Evolutionary conservation across 2,888 invertebrate species (phyloP).

Genomic region (Oscheius onirici): DNA sequence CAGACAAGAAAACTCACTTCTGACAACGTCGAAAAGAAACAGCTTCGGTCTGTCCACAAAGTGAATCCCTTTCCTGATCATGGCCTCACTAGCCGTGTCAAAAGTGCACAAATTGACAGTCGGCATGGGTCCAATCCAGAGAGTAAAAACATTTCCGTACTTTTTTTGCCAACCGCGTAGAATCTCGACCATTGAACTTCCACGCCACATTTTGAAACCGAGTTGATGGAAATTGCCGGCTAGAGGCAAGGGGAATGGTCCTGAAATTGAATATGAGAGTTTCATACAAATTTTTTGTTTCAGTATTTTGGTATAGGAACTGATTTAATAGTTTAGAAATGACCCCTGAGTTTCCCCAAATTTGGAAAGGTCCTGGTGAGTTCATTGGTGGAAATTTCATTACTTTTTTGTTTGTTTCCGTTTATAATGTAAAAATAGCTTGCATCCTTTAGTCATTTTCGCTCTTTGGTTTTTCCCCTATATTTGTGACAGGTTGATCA

Average conservation of each 20-base stretch:
- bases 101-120: conserved; percentile 41
- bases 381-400: too few species aligned
- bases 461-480: too few species aligned
- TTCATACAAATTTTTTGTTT: too few species aligned
- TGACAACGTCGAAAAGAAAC: conserved; percentile 7
- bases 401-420: too few species aligned
- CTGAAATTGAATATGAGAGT: too few species aligned
- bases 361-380: too few species aligned
- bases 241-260: conserved; percentile 14
- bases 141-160: conserved; percentile 46
- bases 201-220: not conserved
- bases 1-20: not conserved
- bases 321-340: too few species aligned
- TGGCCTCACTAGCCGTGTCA: not conserved
- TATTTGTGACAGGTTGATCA: too few species aligned
- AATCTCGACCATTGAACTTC: not conserved
- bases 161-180: conserved; percentile 3
- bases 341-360: too few species aligned
- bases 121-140: conserved; percentile 47
- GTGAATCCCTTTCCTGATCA: conserved; percentile 23
- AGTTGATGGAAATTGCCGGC: conserved; percentile 10
- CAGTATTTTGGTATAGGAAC: too few species aligned
- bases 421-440: too few species aligned
- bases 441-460: too few species aligned
- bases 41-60: conserved; percentile 16